Percentiles rank a stretch among this genome's conserved stretches.
phyloP scores from a whole-genome alignment of 1,140 invertebrate genomes.

The Cyclina sinensis region DNA sequence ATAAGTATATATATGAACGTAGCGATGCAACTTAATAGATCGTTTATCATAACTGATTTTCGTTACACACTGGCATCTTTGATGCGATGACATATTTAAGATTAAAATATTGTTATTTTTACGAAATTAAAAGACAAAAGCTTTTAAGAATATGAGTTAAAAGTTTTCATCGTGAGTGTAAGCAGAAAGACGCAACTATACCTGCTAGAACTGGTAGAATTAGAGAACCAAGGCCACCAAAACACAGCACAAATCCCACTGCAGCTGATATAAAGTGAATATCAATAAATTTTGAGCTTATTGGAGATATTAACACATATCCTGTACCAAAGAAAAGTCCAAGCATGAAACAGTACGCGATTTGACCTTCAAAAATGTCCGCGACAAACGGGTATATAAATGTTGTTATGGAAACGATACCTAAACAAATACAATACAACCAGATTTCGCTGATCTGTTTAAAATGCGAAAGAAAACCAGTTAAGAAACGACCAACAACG shows the following conservation, averaged over 20 bases:
- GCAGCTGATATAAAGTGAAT: constrained; percentile 33
- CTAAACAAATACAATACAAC: neutral
- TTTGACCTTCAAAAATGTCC: neutral
- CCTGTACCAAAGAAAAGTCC: neutral
- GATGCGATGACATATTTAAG: too few species aligned
- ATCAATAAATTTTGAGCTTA: constrained; percentile 41
- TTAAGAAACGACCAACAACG: neutral
- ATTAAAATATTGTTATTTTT: neutral
- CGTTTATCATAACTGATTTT: neutral
- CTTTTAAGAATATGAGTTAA: neutral
- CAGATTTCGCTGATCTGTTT: neutral
- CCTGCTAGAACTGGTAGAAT: constrained; percentile 50
- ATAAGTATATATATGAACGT: neutral
- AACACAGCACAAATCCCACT: constrained; percentile 42
- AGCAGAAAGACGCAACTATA: neutral
- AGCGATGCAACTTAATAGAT: neutral
- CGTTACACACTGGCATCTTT: too few species aligned
- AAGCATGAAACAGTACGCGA: neutral
- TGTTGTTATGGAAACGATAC: neutral
- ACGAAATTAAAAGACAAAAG: neutral
- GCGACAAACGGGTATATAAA: neutral
- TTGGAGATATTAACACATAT: constrained; percentile 25
- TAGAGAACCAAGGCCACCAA: constrained; percentile 23
- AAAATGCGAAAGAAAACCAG: neutral
- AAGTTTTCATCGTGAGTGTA: neutral